Conservation (phyloP, 1,140 invertebrate genomes). For the Yoshiicerus persimilis region DNA sequence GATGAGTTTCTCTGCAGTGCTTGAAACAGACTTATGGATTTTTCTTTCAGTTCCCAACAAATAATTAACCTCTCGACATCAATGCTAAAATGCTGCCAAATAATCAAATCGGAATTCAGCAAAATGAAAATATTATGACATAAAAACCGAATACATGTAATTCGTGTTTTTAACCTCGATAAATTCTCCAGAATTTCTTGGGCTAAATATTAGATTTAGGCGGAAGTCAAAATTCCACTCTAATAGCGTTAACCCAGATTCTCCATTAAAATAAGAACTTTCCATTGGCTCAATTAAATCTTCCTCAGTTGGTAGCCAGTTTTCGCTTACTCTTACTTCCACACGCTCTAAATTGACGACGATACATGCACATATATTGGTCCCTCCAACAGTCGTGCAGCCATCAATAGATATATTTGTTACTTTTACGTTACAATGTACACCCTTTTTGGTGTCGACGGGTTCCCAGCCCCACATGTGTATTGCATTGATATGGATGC, state of each 20-base stretch:
- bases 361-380: constrained; percentile 44
- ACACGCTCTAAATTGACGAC: constrained; percentile 42
- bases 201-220: constrained; percentile 46
- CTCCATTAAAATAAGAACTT: constrained; percentile 40
- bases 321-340: constrained; percentile 42
- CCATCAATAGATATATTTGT: constrained; percentile 44
- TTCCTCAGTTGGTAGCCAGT: constrained; percentile 40
- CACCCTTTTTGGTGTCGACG: constrained; percentile 40
- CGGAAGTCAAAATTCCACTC: constrained; percentile 47
- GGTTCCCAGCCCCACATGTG: constrained; percentile 44
- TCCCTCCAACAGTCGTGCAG: constrained; percentile 43
- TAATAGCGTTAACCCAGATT: constrained; percentile 37
- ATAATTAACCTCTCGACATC: constrained; percentile 45
- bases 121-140: too few relatives aligned
- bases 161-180: constrained; percentile 37
- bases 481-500: constrained; percentile 43
- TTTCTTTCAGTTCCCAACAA: constrained; percentile 44
- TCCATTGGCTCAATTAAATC: constrained; percentile 35
- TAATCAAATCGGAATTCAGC: too few relatives aligned
- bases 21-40: constrained; percentile 6
- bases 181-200: constrained; percentile 47
- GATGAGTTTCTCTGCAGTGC: neutral
- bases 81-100: constrained; percentile 45
- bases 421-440: constrained; percentile 38
- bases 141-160: neutral